Evolutionary conservation across 1,140 invertebrate genomes (phyloP).

Genomic region (Drosophila watanabei): DNA sequence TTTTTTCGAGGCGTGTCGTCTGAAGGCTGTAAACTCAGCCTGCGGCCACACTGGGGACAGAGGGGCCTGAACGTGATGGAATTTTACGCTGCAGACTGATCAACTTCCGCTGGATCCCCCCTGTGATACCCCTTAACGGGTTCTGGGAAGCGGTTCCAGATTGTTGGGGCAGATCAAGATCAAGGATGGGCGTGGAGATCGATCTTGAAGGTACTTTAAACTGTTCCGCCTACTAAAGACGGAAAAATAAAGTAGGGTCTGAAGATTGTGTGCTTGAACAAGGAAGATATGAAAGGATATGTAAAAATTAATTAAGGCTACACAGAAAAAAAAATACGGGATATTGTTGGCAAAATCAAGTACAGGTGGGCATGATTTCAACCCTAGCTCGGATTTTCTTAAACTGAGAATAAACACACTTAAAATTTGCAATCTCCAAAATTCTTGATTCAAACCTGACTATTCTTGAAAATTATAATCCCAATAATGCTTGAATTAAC

Average conservation of each 20-base stretch:
- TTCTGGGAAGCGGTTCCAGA: slow-evolving; percentile 11
- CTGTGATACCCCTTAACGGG: slow-evolving; percentile 2
- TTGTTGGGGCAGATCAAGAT: slow-evolving; percentile 23
- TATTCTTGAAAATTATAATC: no score
- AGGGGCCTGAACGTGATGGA: slow-evolving; percentile 47
- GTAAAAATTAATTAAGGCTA: not conserved
- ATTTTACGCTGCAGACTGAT: slow-evolving; percentile 14
- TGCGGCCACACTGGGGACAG: slow-evolving; percentile 15
- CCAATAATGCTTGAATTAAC: no score
- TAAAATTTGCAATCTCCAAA: no score
- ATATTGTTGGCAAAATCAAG: no score
- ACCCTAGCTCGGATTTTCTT: no score
- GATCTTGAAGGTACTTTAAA: slow-evolving; percentile 5
- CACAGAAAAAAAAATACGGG: no score
- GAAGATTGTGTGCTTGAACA: not conserved
- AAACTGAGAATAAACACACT: no score
- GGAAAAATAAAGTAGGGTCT: not conserved
- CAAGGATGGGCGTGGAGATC: slow-evolving; percentile 8
- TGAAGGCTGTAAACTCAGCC: slow-evolving; percentile 43
- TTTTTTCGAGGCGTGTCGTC: slow-evolving; percentile 56
- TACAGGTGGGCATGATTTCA: no score
- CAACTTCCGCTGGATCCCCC: slow-evolving; percentile 18
- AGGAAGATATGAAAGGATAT: not conserved
- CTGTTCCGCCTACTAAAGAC: not conserved
- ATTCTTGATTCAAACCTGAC: no score